Conservation (phyloP, 2,797 vertebrate species). For the Percopsis omiscomaycus region DNA sequence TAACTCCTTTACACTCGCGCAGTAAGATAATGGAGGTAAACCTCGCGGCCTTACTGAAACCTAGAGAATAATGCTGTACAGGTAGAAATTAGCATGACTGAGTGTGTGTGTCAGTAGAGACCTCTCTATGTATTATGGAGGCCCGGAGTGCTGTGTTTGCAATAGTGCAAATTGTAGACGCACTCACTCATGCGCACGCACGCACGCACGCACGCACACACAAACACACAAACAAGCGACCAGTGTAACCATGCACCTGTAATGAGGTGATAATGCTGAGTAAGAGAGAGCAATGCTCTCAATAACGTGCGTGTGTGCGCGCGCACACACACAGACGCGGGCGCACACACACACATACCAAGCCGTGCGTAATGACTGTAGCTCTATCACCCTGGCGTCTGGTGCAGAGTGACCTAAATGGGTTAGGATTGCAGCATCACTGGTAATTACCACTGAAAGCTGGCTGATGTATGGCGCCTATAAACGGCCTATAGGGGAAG, state of each 20-base stretch:
- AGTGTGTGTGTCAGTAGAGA: slow-evolving; percentile 64
- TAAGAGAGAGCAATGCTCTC: slow-evolving; percentile 49
- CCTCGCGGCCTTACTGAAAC: slow-evolving; percentile 38
- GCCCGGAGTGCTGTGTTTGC: slow-evolving; percentile 63
- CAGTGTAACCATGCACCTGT: slow-evolving; percentile 60
- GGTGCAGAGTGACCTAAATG: slow-evolving; percentile 63
- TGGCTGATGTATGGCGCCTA: slow-evolving; percentile 55
- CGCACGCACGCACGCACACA: slow-evolving; percentile 24
- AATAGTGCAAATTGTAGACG: slow-evolving; percentile 58
- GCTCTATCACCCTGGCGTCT: slow-evolving; percentile 54
- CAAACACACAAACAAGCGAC: slow-evolving; percentile 31
- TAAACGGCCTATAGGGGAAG: slow-evolving; percentile 47
- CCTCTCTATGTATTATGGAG: slow-evolving; percentile 48
- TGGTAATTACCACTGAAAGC: slow-evolving; percentile 63
- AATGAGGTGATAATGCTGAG: slow-evolving; percentile 71
- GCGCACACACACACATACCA: slow-evolving; percentile 28
- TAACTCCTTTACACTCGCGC: slow-evolving; percentile 29
- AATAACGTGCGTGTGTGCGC: background rate
- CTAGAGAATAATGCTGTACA: slow-evolving; percentile 62
- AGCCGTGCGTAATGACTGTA: slow-evolving; percentile 49
- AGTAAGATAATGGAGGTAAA: slow-evolving; percentile 48
- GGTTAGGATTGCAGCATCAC: slow-evolving; percentile 61
- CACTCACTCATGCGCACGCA: slow-evolving; percentile 46
- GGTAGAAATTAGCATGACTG: slow-evolving; percentile 66
- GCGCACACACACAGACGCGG: slow-evolving; percentile 9